Evolutionary conservation across 2,888 invertebrate genomes (phyloP).

Genomic region (Eupithecia centaureata): DNA sequence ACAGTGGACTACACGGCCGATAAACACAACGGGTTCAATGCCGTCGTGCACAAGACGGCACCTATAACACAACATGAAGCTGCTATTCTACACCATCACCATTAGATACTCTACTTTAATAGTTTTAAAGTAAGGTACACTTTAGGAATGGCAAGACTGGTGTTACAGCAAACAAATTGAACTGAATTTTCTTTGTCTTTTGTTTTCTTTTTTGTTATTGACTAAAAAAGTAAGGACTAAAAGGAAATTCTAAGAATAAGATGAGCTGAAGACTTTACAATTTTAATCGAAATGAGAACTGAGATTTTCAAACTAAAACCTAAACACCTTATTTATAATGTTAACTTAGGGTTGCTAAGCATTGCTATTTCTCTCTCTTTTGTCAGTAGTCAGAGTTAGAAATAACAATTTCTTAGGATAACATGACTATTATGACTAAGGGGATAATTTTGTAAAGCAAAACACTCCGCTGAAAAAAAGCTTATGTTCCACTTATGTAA

Average conservation of each 20-base stretch:
- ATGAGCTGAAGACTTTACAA: not conserved
- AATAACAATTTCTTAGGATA: too few relatives aligned
- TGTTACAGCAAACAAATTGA: not conserved
- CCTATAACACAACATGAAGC: conserved; percentile 76
- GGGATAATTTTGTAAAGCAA: not conserved
- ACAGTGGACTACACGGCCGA: conserved; percentile 82
- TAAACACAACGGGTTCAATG: conserved; percentile 80
- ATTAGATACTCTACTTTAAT: conserved; percentile 4
- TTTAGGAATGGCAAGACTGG: not conserved
- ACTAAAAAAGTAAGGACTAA: not conserved
- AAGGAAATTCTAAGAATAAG: not conserved
- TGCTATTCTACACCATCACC: conserved; percentile 55
- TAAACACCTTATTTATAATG: too few relatives aligned
- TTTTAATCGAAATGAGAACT: not conserved
- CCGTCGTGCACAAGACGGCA: conserved; percentile 77
- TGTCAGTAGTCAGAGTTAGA: too few relatives aligned
- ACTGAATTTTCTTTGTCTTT: not conserved
- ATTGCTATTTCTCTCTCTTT: too few relatives aligned
- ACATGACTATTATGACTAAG: too few relatives aligned
- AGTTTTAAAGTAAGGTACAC: not conserved
- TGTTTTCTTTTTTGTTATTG: not conserved
- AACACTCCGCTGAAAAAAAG: not conserved
- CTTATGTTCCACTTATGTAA: not conserved
- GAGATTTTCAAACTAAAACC: not conserved
- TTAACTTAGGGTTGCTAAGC: too few relatives aligned